A percentile compares a stretch with the other conserved stretches of the same genome.
Evolutionary conservation across 2,888 invertebrate species (phyloP).

Genomic region (Campaea margaritaria): DNA sequence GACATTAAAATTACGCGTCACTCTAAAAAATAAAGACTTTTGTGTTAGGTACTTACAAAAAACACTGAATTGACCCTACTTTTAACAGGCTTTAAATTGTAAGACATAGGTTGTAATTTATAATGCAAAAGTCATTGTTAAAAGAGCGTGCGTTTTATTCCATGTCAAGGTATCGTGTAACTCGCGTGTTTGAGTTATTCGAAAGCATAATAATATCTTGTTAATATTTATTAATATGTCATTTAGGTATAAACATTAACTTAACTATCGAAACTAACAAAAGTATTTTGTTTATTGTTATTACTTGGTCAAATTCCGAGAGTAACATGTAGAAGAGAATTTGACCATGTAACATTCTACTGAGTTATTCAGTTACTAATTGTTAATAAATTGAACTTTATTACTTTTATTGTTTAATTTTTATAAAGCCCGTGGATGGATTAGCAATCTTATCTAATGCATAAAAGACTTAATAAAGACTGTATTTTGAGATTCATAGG

Average conservation of each 20-base stretch:
- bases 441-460: neutral
- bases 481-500: neutral
- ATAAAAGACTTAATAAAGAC: neutral
- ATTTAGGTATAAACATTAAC: conserved; percentile 67
- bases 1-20: too few relatives aligned
- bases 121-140: too few relatives aligned
- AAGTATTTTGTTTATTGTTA: conserved; percentile 71
- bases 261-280: conserved; percentile 77
- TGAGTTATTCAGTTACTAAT: conserved; percentile 79
- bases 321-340: conserved; percentile 44
- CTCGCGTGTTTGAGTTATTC: conserved; percentile 42
- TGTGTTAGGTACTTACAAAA: too few relatives aligned
- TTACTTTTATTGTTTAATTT: conserved; percentile 60
- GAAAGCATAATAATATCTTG: conserved; percentile 73
- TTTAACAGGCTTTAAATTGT: too few relatives aligned
- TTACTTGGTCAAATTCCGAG: conserved; percentile 57
- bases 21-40: too few relatives aligned
- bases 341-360: conserved; percentile 58
- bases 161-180: neutral
- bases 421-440: neutral
- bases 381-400: conserved; percentile 83
- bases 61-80: too few relatives aligned
- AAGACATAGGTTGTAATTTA: too few relatives aligned
- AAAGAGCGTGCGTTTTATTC: neutral
- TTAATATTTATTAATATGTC: conserved; percentile 82